Evolutionary conservation across 2,113 vertebrate species (phyloP), one percentile per base, ranked within the genome.

Genomic region (Ciconia maguari): DNA sequence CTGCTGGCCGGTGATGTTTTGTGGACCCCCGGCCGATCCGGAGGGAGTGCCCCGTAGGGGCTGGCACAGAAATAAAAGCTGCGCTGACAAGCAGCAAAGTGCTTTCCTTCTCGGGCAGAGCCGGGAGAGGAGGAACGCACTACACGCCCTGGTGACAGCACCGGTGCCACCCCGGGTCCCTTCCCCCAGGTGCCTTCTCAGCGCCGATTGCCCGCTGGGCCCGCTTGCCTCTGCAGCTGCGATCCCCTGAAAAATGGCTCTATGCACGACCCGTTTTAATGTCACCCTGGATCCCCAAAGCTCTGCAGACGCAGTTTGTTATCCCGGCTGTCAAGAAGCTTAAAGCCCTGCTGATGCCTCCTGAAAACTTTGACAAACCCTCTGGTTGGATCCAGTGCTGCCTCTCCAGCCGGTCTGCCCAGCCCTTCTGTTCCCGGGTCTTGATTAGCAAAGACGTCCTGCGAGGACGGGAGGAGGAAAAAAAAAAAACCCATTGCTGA

Each of bases 311-410:
- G 91, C 60, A 69, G 51, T 94, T 95, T 96, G 90, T 97, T 97
- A 89, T 92, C 71, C 83, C 34, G 70, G 71, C 93, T 97, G 94
- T 91, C 93, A 90, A 54, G 88, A 66, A 83, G 94, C 83, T 85
- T 96, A 94, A 95, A 96, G 77, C 91, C 60, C 95, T 83, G 88
- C 90, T 91, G 74, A 91, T 21, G 42, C 60, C 71, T 96, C 81
- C 86, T 86, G 89, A 96, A 90, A 95, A 94, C 89, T 96, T 87
- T 86, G 94, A 93, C 76, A 94, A 87, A 68, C 52, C 82, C 76
- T 95, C 94, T 89, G 93, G 85, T 49, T 71, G 83, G 70, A 80
- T 30, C 51, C 80, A 21, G 66, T 1, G 4, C 87, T 60, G 46
- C 70, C 29, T 94, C 55, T 69, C 60, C 44, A 78, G 74, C 62